Conservation (phyloP, 2,113 vertebrate species). For the Tonatia bakeri region DNA sequence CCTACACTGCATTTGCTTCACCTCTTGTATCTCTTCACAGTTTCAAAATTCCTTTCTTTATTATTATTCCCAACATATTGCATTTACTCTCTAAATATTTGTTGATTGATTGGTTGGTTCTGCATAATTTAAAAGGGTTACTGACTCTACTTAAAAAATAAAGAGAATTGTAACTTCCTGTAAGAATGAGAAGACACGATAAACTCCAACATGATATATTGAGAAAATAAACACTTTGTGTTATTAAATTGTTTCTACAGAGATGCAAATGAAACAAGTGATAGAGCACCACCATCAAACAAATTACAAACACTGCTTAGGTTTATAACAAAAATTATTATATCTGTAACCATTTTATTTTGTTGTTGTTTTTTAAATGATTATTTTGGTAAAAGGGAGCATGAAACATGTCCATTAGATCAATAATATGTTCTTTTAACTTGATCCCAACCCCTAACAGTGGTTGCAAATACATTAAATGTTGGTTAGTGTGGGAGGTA, state of each 20-base stretch:
- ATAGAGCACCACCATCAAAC: not conserved
- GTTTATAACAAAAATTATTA: not conserved
- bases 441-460: not conserved
- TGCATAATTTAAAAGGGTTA: conserved; percentile 59
- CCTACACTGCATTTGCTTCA: not conserved
- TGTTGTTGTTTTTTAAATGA: not conserved
- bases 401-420: not conserved
- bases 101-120: conserved; percentile 32
- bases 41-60: not conserved
- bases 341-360: not conserved
- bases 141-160: conserved; percentile 59
- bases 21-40: not conserved
- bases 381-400: not conserved
- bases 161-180: conserved; percentile 52
- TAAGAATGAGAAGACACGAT: conserved; percentile 2
- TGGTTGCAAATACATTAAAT: conserved; percentile 14
- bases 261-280: conserved; percentile 35
- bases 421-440: conserved; percentile 26
- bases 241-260: conserved; percentile 16
- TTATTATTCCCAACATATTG: conserved; percentile 14
- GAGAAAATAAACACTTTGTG: conserved; percentile 49
- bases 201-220: conserved; percentile 34
- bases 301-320: not conserved
- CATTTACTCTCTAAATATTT: conserved; percentile 31
- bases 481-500: not conserved